phyloP scores from a whole-genome alignment of 2,797 vertebrate species.

The Cossypha polioptera region DNA sequence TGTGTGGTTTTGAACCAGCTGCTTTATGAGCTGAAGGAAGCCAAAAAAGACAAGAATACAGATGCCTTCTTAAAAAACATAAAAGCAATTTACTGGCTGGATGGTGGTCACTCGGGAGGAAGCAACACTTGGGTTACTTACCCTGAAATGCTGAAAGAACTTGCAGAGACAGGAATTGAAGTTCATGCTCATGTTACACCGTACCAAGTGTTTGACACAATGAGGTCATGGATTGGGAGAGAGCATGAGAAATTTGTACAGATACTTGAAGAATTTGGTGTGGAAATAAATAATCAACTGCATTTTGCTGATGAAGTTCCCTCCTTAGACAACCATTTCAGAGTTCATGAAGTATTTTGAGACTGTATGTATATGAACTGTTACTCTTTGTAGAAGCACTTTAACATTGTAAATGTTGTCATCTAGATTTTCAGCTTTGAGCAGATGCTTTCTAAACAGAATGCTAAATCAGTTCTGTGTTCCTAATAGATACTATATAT shows the following conservation, averaged over 20 bases:
- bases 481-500: not conserved
- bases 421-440: slow-evolving; percentile 2
- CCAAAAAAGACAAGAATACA: slow-evolving; percentile 81
- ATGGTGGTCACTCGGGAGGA: slow-evolving; percentile 94
- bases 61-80: slow-evolving; percentile 81
- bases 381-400: slow-evolving; percentile 36
- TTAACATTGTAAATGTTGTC: slow-evolving; percentile 4
- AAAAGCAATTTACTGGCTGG: slow-evolving; percentile 92
- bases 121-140: slow-evolving; percentile 95
- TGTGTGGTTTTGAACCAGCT: slow-evolving; percentile 98
- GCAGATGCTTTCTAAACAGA: slow-evolving; percentile 24
- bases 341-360: slow-evolving; percentile 87
- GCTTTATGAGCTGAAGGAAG: slow-evolving; percentile 87
- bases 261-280: slow-evolving; percentile 85
- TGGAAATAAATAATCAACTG: slow-evolving; percentile 81
- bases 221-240: slow-evolving; percentile 95
- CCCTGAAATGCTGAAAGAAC: slow-evolving; percentile 82
- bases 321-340: slow-evolving; percentile 94
- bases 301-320: slow-evolving; percentile 89
- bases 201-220: slow-evolving; percentile 92
- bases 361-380: not conserved
- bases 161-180: slow-evolving; percentile 83
- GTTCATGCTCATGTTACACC: slow-evolving; percentile 93
- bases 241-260: slow-evolving; percentile 89
- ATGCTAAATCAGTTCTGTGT: slow-evolving; percentile 1